phyloP scores from a whole-genome alignment of 2,113 vertebrate species.

The Centropristis striata region DNA sequence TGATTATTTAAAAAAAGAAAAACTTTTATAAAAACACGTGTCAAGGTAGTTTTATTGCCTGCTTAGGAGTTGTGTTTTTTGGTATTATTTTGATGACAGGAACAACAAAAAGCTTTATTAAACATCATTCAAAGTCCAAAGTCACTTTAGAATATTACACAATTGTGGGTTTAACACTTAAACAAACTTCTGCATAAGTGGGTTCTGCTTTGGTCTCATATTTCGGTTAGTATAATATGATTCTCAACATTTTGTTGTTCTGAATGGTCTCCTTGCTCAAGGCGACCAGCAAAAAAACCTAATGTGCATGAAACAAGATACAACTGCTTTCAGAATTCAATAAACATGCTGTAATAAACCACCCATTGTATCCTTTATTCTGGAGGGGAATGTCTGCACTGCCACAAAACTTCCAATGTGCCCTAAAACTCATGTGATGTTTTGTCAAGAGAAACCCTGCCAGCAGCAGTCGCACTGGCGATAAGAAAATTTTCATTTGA shows the following conservation, averaged over 20 bases:
- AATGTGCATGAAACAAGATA: slow-evolving; percentile 45
- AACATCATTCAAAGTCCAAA: not conserved
- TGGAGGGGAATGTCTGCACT: not conserved
- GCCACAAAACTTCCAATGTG: slow-evolving; percentile 20
- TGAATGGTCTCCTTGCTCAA: slow-evolving; percentile 16
- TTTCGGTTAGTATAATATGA: slow-evolving; percentile 13
- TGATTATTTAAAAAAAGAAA: not conserved
- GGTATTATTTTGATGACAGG: not conserved
- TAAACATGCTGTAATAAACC: slow-evolving; percentile 48
- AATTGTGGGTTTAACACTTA: not conserved
- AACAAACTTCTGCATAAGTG: slow-evolving; percentile 3
- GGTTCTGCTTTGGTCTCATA: slow-evolving; percentile 11
- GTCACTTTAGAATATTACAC: not conserved
- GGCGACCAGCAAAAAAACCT: slow-evolving; percentile 11
- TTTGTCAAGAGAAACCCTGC: not conserved
- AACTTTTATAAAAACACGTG: not conserved
- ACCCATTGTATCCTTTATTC: slow-evolving; percentile 30
- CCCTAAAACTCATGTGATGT: slow-evolving; percentile 25
- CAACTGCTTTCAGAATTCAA: slow-evolving; percentile 39
- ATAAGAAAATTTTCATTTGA: slow-evolving; percentile 50
- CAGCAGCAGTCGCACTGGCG: not conserved
- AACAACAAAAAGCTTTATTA: not conserved
- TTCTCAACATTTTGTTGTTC: slow-evolving; percentile 43
- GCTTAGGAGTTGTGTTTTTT: not conserved
- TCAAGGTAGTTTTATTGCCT: not conserved